Percentiles rank a stretch among this genome's conserved stretches.
Conservation (phyloP, 2,888 invertebrate genomes). For the Dorcus hopei region DNA sequence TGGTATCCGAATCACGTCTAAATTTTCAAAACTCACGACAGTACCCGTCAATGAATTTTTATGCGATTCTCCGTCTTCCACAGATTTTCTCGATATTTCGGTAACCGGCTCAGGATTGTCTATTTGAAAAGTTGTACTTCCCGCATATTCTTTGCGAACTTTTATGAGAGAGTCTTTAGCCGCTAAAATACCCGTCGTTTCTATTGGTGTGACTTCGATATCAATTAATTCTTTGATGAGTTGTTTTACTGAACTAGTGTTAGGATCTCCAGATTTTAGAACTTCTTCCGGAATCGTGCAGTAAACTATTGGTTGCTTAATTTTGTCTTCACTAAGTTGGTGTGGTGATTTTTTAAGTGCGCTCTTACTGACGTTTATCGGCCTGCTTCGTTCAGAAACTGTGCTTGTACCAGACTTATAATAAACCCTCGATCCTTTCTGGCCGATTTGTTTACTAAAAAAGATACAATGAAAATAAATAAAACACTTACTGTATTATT, state of each 20-base stretch:
- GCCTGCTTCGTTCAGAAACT: too few relatives aligned
- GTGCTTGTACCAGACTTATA: too few relatives aligned
- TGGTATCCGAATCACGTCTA: slow-evolving; percentile 12
- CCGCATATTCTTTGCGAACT: slow-evolving; percentile 8
- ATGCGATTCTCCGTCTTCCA: not conserved
- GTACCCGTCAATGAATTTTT: slow-evolving; percentile 1
- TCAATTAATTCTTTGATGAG: slow-evolving; percentile 1
- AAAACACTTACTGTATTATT: too few relatives aligned
- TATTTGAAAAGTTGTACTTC: too few relatives aligned
- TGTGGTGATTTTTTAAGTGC: not conserved
- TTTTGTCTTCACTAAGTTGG: not conserved
- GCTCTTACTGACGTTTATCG: not conserved
- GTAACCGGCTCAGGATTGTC: not conserved
- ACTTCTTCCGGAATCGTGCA: not conserved
- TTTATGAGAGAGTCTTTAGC: slow-evolving; percentile 31
- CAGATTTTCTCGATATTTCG: not conserved
- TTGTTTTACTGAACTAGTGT: not conserved
- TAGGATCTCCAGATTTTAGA: not conserved
- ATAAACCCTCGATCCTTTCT: too few relatives aligned
- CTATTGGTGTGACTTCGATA: slow-evolving; percentile 5
- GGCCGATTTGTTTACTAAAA: too few relatives aligned
- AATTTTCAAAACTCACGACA: slow-evolving; percentile 12
- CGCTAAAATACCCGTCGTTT: slow-evolving; percentile 22
- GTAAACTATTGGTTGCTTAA: not conserved
- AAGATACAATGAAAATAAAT: too few relatives aligned